Conservation (phyloP, 2,888 invertebrate genomes). For the Sycophila texana region DNA sequence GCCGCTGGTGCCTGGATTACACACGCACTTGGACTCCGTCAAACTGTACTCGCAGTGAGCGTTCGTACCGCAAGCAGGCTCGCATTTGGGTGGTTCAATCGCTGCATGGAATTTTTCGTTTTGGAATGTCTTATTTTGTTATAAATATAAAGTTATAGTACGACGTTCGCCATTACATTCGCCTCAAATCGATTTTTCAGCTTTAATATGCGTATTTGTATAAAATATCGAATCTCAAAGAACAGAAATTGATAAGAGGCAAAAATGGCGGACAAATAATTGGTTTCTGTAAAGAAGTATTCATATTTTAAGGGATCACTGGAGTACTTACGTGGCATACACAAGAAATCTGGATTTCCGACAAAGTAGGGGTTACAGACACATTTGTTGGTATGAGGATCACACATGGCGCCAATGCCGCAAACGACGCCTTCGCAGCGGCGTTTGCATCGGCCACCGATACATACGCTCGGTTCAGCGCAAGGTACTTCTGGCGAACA, state of each 20-base stretch:
- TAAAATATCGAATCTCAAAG: not conserved
- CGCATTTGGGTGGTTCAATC: constrained; percentile 85
- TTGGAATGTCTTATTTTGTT: constrained; percentile 11
- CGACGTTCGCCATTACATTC: not conserved
- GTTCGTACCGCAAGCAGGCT: constrained; percentile 87
- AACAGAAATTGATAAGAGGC: not conserved
- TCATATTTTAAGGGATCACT: not conserved
- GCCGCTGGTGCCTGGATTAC: constrained; percentile 89
- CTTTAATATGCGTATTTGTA: not conserved
- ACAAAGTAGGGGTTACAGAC: constrained; percentile 91
- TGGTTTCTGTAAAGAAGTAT: not conserved
- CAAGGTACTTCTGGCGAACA: constrained; percentile 88
- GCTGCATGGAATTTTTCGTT: constrained; percentile 77
- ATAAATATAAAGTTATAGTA: not conserved
- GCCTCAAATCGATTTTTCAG: not conserved
- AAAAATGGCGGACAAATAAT: not conserved
- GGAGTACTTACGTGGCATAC: constrained; percentile 91
- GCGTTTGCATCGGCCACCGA: constrained; percentile 91
- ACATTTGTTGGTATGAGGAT: constrained; percentile 87
- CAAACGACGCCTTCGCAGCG: constrained; percentile 91
- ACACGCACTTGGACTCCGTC: constrained; percentile 85
- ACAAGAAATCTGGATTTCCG: constrained; percentile 91
- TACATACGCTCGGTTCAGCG: constrained; percentile 87
- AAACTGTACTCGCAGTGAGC: constrained; percentile 91
- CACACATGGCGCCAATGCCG: constrained; percentile 91